phyloP scores from a whole-genome alignment of 2,113 vertebrate species.

The human region DNA sequence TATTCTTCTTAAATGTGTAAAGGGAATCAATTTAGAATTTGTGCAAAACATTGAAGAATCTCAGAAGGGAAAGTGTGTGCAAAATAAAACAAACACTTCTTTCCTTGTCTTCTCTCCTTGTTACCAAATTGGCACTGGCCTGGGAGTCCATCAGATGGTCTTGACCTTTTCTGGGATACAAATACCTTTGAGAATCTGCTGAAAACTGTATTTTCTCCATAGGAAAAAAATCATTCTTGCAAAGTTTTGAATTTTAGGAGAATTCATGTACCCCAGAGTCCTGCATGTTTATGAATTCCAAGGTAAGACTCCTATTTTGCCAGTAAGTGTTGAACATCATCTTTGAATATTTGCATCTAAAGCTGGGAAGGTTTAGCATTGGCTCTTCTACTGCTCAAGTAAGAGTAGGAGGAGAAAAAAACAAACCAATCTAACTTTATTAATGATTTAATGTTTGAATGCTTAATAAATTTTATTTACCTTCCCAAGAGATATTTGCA shows the following conservation, averaged over 20 bases:
- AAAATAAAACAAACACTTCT: not conserved
- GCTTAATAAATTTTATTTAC: not conserved
- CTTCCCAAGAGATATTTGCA: not conserved
- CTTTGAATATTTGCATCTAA: not conserved
- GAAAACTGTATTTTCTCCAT: not conserved
- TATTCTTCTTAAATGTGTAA: not conserved
- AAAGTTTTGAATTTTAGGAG: not conserved
- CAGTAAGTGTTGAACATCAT: not conserved
- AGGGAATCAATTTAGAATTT: not conserved
- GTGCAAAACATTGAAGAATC: not conserved
- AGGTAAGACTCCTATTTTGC: not conserved
- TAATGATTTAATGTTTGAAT: conserved; percentile 8
- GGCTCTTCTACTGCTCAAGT: not conserved
- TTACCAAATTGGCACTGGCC: not conserved
- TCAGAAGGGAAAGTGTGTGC: not conserved
- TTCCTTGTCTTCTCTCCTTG: not conserved
- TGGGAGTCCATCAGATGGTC: not conserved
- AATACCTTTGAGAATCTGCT: not conserved
- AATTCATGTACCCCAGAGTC: not conserved
- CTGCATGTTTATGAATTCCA: not conserved
- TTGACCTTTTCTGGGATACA: not conserved
- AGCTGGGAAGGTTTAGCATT: not conserved
- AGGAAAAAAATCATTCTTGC: not conserved
- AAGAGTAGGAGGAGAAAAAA: not conserved
- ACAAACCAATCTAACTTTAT: not conserved